phyloP scores from a whole-genome alignment of 2,888 invertebrate genomes.

The Heliconius charithonia region DNA sequence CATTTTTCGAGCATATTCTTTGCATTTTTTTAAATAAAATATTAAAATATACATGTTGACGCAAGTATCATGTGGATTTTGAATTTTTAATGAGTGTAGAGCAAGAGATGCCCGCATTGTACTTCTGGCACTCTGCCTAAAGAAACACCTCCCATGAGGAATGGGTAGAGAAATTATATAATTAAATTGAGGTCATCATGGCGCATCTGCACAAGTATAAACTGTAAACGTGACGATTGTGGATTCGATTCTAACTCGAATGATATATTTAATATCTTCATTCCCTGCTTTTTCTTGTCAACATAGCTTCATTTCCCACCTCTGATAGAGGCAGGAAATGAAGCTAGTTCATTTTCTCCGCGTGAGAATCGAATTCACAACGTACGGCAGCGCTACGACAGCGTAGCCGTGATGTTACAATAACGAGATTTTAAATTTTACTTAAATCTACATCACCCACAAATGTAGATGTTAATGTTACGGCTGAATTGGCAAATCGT shows the following conservation, averaged over 20 bases:
- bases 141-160: slow-evolving; percentile 12
- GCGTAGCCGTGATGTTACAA: not conserved
- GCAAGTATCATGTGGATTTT: slow-evolving; percentile 2
- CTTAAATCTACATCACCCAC: not conserved
- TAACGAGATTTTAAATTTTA: not conserved
- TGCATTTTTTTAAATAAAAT: not conserved
- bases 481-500: slow-evolving; percentile 16
- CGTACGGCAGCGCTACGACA: not conserved
- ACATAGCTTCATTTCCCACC: too few species aligned
- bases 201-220: not conserved
- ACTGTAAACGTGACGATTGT: not conserved
- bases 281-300: not conserved
- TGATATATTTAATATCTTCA: too few species aligned
- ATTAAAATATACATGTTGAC: slow-evolving; percentile 17
- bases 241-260: not conserved
- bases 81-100: slow-evolving; percentile 20
- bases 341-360: not conserved
- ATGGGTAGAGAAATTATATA: slow-evolving; percentile 12
- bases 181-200: not conserved
- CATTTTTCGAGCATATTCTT: not conserved
- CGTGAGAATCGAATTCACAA: not conserved
- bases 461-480: not conserved
- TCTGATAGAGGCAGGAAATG: too few species aligned
- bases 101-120: slow-evolving; percentile 6
- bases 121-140: slow-evolving; percentile 17